Conservation (phyloP, 2,113 vertebrate species). For the Hymenochirus boettgeri region DNA sequence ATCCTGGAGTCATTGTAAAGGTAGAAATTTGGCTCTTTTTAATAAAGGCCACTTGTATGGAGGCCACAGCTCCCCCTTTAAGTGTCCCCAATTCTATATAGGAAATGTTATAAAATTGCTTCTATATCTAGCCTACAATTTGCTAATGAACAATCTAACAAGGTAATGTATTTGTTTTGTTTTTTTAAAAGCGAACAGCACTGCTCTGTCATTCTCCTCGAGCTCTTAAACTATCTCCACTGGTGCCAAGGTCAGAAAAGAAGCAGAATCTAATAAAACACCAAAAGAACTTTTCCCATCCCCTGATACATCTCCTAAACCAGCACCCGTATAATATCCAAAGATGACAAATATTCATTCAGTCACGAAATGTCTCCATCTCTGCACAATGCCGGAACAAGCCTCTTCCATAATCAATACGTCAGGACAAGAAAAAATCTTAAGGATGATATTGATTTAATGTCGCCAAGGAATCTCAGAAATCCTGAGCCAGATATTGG, state of each 20-base stretch:
- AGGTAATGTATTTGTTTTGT: not conserved
- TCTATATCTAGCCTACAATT: not conserved
- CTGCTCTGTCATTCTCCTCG: constrained; percentile 47
- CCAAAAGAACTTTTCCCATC: constrained; percentile 25
- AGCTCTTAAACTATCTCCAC: constrained; percentile 44
- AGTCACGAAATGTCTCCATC: not conserved
- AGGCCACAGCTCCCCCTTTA: too few relatives aligned
- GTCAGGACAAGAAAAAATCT: constrained; percentile 32
- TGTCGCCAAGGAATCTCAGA: not conserved
- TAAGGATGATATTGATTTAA: constrained; percentile 38
- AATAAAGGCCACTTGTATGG: too few relatives aligned
- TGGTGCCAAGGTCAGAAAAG: constrained; percentile 36
- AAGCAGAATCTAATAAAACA: constrained; percentile 32
- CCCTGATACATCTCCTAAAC: constrained; percentile 30
- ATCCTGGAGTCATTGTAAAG: too few relatives aligned
- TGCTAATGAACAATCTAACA: constrained; percentile 3
- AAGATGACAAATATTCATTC: constrained; percentile 13
- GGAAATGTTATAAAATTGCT: not conserved
- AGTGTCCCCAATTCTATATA: not conserved
- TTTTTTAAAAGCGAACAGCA: constrained; percentile 57
- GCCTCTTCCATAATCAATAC: not conserved
- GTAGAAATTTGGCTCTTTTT: too few relatives aligned
- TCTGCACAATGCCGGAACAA: not conserved
- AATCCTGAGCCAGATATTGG: not conserved
- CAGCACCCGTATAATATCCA: constrained; percentile 15